phyloP scores from a whole-genome alignment of 2,113 vertebrate species.

The Malurus melanocephalus region DNA sequence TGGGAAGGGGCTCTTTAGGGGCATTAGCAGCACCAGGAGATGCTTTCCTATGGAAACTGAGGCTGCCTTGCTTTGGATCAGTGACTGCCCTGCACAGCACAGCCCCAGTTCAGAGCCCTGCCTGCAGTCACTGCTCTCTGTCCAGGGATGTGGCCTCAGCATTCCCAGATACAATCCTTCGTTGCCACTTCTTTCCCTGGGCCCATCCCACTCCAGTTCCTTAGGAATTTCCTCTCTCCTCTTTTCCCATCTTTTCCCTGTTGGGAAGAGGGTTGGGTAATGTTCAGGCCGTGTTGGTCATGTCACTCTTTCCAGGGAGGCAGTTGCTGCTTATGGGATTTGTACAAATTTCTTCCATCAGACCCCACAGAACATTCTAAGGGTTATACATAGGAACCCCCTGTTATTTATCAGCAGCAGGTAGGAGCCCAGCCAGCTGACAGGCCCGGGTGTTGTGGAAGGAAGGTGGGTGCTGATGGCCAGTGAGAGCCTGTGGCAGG shows the following conservation, averaged over 20 bases:
- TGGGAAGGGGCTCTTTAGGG: fast-evolving
- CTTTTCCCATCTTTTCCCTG: background rate
- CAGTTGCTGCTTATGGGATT: fast-evolving
- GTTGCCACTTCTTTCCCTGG: background rate
- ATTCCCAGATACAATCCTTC: background rate
- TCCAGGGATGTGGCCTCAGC: background rate
- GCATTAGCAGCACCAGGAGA: background rate
- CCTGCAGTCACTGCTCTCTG: background rate
- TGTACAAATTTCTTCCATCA: background rate
- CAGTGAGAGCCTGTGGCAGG: fast-evolving
- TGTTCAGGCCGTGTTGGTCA: background rate
- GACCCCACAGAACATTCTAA: background rate
- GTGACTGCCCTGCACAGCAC: background rate
- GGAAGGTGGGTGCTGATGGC: background rate
- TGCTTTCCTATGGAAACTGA: background rate
- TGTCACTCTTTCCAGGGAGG: background rate
- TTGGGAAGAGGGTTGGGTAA: background rate
- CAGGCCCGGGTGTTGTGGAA: background rate
- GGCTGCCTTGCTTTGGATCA: background rate
- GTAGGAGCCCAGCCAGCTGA: background rate
- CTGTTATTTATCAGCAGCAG: background rate
- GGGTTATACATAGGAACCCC: background rate
- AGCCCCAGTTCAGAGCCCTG: background rate
- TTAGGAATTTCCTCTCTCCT: background rate
- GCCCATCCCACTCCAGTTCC: background rate